phyloP scores from a whole-genome alignment of 2,797 vertebrate genomes.

The Lepilemur septentrionalis region DNA sequence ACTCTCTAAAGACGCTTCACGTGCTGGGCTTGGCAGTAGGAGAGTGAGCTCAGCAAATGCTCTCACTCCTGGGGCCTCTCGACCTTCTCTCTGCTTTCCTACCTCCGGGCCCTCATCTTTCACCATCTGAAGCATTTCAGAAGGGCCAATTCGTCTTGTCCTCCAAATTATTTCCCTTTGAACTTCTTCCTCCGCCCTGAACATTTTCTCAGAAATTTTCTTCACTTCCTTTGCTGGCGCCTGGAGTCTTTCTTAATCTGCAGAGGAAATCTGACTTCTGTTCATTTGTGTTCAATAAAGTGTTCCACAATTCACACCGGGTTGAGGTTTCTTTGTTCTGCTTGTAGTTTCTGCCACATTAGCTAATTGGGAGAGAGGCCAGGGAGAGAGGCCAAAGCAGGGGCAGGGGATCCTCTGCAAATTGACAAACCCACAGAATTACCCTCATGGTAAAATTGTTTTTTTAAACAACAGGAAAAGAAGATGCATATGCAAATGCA shows the following conservation, averaged over 20 bases:
- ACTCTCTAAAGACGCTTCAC: background rate
- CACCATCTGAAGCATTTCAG: background rate
- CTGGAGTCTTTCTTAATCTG: background rate
- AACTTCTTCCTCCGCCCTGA: slow-evolving; percentile 32
- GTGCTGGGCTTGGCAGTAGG: background rate
- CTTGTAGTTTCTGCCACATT: background rate
- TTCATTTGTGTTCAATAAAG: slow-evolving; percentile 46
- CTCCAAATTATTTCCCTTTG: slow-evolving; percentile 45
- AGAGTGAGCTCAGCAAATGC: background rate
- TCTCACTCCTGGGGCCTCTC: background rate
- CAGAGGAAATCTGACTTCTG: slow-evolving; percentile 53
- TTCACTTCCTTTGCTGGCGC: slow-evolving; percentile 1
- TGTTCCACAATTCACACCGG: background rate
- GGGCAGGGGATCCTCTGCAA: background rate
- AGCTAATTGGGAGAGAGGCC: background rate
- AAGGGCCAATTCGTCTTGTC: background rate
- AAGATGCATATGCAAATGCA: background rate
- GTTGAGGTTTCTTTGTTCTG: slow-evolving; percentile 63
- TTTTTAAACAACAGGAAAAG: background rate
- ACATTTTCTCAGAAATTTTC: background rate
- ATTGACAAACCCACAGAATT: background rate
- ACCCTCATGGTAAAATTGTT: background rate
- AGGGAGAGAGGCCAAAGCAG: background rate
- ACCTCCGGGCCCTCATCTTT: background rate
- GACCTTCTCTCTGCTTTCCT: background rate